Evolutionary conservation across 2,113 vertebrate genomes (phyloP).

Genomic region (Chionis minor): DNA sequence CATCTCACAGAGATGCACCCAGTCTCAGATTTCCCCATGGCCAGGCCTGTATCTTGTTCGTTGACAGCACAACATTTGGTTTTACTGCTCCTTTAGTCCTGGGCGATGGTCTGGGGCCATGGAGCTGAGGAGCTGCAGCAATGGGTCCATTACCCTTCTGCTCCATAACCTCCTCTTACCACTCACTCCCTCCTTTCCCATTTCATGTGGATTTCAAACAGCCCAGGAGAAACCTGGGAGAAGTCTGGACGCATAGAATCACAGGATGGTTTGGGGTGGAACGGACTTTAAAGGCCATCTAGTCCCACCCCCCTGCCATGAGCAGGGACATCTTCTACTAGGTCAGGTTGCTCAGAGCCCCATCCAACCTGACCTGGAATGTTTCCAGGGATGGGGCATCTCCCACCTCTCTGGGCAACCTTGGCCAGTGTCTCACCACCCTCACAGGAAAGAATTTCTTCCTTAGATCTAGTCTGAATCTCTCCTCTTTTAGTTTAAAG

Average conservation of each 20-base stretch:
- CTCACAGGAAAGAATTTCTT: not conserved
- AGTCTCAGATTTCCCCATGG: not conserved
- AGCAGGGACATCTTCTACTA: not conserved
- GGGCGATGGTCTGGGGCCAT: not conserved
- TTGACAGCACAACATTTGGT: not conserved
- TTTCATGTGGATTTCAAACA: not conserved
- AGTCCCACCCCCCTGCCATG: not conserved
- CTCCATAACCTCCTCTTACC: not conserved
- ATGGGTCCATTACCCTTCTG: not conserved
- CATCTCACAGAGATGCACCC: not conserved
- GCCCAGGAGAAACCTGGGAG: not conserved
- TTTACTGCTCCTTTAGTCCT: not conserved
- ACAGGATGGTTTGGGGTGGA: not conserved
- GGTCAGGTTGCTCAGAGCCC: not conserved
- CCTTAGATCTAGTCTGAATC: not conserved
- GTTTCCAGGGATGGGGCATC: not conserved
- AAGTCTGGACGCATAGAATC: not conserved
- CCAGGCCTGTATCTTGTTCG: not conserved
- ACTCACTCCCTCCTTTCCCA: not conserved
- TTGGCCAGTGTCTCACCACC: not conserved
- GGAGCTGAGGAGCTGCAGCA: not conserved
- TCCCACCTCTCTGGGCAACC: not conserved
- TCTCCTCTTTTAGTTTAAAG: not conserved
- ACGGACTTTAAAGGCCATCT: not conserved
- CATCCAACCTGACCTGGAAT: not conserved